A percentile compares a stretch with the other conserved stretches of the same genome.
Conservation (phyloP, 2,888 invertebrate species). For the Apantesis nais region DNA sequence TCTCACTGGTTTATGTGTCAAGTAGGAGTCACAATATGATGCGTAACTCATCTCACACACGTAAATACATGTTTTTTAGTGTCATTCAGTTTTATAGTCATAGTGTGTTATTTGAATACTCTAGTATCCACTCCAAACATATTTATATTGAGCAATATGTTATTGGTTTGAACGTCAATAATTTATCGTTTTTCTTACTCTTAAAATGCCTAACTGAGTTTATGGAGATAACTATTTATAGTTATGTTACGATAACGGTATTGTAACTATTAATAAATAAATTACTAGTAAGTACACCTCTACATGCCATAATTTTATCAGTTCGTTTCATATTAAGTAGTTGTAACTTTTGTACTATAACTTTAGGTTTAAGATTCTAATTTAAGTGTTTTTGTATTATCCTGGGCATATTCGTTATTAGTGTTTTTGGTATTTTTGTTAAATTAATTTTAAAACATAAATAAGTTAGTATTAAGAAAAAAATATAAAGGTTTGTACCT, state of each 20-base stretch:
- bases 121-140: conserved; percentile 12
- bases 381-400: background rate
- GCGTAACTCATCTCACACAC: conserved; percentile 37
- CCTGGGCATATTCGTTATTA: conserved; percentile 14
- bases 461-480: no score
- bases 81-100: conserved; percentile 53
- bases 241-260: background rate
- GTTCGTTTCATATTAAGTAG: conserved; percentile 25
- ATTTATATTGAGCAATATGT: background rate
- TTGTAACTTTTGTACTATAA: conserved; percentile 21
- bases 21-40: conserved; percentile 28
- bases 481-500: no score
- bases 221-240: background rate
- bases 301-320: conserved; percentile 24
- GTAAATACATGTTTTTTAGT: conserved; percentile 55
- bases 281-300: background rate
- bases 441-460: no score
- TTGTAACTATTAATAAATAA: background rate
- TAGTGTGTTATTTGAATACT: conserved; percentile 51
- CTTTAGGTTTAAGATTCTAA: conserved; percentile 2
- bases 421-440: background rate
- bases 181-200: background rate
- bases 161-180: no score
- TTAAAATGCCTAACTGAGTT: background rate
- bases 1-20: conserved; percentile 14